phyloP scores from a whole-genome alignment of 2,888 invertebrate genomes.

The Spisula solida region DNA sequence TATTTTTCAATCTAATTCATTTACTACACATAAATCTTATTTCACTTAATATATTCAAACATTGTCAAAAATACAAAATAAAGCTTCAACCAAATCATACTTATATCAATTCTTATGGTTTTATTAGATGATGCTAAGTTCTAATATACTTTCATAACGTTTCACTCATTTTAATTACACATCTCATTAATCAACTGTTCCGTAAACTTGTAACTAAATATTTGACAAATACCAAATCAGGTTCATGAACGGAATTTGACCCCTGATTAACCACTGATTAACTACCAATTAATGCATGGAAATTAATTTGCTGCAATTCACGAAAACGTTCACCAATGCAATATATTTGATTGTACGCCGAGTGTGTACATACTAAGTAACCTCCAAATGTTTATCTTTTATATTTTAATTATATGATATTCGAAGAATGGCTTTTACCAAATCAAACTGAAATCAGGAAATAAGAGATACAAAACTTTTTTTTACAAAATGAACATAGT shows the following conservation, averaged over 20 bases:
- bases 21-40: background rate
- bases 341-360: background rate
- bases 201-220: background rate
- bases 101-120: background rate
- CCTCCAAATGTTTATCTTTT: background rate
- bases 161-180: background rate
- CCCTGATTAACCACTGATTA: background rate
- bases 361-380: background rate
- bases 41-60: background rate
- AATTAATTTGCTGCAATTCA: constrained; percentile 4
- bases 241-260: constrained; percentile 23
- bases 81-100: background rate
- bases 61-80: background rate
- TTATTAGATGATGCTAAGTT: background rate
- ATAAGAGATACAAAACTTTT: background rate
- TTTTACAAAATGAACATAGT: too few relatives aligned
- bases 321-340: background rate
- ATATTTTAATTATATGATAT: background rate
- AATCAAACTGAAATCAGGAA: background rate
- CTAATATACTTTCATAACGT: background rate
- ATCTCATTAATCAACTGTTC: background rate
- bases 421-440: background rate
- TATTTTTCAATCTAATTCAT: background rate
- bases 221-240: constrained; percentile 7
- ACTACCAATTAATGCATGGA: background rate